Base-by-base conservation (phyloP, 2,797 vertebrate genomes). In the Typhlichthys subterraneus region DNA sequence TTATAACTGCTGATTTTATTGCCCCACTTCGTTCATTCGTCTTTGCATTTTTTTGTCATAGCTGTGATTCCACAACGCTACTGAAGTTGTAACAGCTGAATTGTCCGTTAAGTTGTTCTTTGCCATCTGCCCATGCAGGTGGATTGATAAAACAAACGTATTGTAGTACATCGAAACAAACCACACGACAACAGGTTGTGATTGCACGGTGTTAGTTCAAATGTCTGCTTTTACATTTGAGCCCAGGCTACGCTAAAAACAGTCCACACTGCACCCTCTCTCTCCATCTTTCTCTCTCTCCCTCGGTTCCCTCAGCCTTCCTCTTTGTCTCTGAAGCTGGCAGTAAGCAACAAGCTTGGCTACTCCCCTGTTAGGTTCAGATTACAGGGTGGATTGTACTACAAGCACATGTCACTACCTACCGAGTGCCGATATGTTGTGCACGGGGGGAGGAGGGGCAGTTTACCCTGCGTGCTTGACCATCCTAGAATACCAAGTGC, bases 331-430 rank as follows among this genome's bases (percentile, higher is more conserved):
- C 31, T 68, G 54, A 33, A 64, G 68, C 65, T 77, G 72, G 76
- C 68, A 70, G 58, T 29, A 59, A 73, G 61, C 70, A 72, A 7
- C 47, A 71, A 70, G 76, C 72, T 65, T 56, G 64, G 62, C 50
- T 62, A 61, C 59, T 79, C 73, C 59, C 76, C 67, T 65, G 73
- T 75, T 84, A 79, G 70, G 47, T 77, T 82, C 75, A 83, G 86
- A 89, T 88, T 85, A 81, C 82, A 83, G 69, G 77, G 72, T 70
- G 74, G 86, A 87, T 85, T 82, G 77, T 79, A 76, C 73, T 76
- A 73, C 73, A 77, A 81, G 85, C 77, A 82, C 78, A 87, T 80
- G 89, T 85, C 76, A 75, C 75, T 78, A 75, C 84, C 81, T 76
- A 82, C 76, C 80, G 80, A 81, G 84, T 2, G 49, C 42, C 51